Conservation (phyloP, 2,113 vertebrate genomes). For the Rattus rattus region DNA sequence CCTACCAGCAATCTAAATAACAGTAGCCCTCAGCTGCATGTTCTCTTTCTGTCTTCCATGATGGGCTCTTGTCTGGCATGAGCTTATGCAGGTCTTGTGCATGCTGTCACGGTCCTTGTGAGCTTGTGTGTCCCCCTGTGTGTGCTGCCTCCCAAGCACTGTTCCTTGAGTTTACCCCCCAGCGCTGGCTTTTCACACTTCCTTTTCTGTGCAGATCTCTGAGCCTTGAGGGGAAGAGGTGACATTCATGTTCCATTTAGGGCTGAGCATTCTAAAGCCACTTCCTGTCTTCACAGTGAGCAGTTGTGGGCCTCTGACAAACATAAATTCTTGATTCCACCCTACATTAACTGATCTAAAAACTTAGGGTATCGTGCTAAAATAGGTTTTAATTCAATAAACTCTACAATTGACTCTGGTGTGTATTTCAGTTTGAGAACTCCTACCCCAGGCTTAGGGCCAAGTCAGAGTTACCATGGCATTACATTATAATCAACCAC, state of each 20-base stretch:
- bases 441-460: too few species aligned
- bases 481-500: not conserved
- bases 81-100: not conserved
- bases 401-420: not conserved
- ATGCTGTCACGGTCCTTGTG: not conserved
- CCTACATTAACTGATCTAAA: conserved; percentile 1
- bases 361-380: not conserved
- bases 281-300: not conserved
- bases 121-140: not conserved
- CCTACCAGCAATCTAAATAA: not conserved
- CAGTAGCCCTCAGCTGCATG: not conserved
- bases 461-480: not conserved
- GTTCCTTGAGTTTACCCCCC: not conserved
- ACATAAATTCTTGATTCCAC: not conserved
- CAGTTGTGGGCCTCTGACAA: not conserved
- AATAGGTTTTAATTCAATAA: not conserved
- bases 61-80: not conserved
- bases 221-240: not conserved
- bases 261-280: not conserved
- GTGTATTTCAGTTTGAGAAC: not conserved
- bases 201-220: not conserved
- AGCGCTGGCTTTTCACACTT: not conserved
- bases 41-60: not conserved
- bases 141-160: not conserved
- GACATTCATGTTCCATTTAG: not conserved